Percentiles rank a stretch among this genome's conserved stretches.
These are phyloP conservation scores for Percina caprodes DNA, from an alignment of 2,113 vertebrate genomes.

Conservation along the genomic window DNA sequence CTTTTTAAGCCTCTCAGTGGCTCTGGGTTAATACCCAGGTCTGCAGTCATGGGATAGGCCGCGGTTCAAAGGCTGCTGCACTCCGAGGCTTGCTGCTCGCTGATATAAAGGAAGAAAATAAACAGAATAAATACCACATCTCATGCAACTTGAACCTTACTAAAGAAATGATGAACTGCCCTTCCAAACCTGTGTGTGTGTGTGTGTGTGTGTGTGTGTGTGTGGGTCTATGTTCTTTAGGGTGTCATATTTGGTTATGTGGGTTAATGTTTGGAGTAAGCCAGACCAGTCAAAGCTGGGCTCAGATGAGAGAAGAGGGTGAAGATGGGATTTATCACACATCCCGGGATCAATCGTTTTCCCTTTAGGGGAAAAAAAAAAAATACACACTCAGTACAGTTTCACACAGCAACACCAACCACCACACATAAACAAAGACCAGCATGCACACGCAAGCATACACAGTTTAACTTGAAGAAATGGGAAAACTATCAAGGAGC, in stretches of 20 bases:
- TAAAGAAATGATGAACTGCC: slow-evolving; percentile 79
- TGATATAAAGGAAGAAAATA: slow-evolving; percentile 76
- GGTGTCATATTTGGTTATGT: slow-evolving; percentile 67
- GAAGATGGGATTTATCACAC: slow-evolving; percentile 77
- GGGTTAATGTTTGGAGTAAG: slow-evolving; percentile 62
- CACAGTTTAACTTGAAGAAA: slow-evolving; percentile 59
- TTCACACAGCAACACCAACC: slow-evolving; percentile 41
- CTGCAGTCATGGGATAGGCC: slow-evolving; percentile 82
- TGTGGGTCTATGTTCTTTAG: slow-evolving; percentile 41
- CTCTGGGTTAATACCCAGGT: slow-evolving; percentile 82
- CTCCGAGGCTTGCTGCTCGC: slow-evolving; percentile 69
- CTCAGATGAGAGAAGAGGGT: slow-evolving; percentile 63
- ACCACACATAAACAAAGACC: slow-evolving; percentile 41
- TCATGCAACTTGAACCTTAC: slow-evolving; percentile 73
- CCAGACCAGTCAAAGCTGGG: slow-evolving; percentile 51
- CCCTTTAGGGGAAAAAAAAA: slow-evolving; percentile 39
- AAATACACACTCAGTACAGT: slow-evolving; percentile 1
- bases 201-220: slow-evolving; percentile 6
- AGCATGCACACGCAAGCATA: slow-evolving; percentile 15
- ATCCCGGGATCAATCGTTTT: slow-evolving; percentile 69
- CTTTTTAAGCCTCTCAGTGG: slow-evolving; percentile 90
- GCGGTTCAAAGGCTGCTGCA: slow-evolving; percentile 78
- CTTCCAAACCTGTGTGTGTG: slow-evolving; percentile 33
- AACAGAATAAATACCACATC: slow-evolving; percentile 77
- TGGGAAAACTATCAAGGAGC: slow-evolving; percentile 62